Percentiles rank a stretch among this genome's conserved stretches.
Evolutionary conservation across 2,797 vertebrate species (phyloP).

Genomic region (Acestrorhynchus altus): DNA sequence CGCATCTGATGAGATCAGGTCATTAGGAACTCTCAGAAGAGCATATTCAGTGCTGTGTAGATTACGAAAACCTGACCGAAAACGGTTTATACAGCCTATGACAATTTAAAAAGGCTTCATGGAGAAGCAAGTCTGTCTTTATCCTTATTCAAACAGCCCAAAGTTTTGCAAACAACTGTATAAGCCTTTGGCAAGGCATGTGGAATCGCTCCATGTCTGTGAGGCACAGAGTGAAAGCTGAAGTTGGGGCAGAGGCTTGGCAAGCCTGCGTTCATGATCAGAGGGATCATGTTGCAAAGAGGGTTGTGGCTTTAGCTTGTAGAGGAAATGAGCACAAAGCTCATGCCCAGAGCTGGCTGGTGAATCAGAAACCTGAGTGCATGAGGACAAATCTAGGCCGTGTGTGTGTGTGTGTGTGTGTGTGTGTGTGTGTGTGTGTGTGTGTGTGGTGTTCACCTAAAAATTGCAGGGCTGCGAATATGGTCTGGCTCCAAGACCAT

Average conservation of each 20-base stretch:
- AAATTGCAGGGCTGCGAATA: constrained; percentile 87
- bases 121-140: too few species aligned
- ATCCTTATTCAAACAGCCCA: too few species aligned
- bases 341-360: neutral
- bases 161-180: too few species aligned
- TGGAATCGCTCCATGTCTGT: constrained; percentile 15
- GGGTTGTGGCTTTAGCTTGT: neutral
- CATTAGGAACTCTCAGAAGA: too few species aligned
- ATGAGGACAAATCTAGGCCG: neutral
- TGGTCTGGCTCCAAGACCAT: constrained; percentile 91
- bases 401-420: neutral
- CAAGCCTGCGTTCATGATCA: neutral
- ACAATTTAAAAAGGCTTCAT: too few species aligned
- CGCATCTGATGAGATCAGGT: too few species aligned
- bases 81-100: too few species aligned
- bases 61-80: too few species aligned
- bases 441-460: constrained; percentile 77
- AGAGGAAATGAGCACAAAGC: constrained; percentile 10
- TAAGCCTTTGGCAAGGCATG: constrained; percentile 19
- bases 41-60: too few species aligned
- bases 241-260: constrained; percentile 4
- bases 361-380: neutral
- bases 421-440: too few species aligned
- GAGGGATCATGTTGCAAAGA: constrained; percentile 27
- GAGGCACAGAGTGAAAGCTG: neutral